These are phyloP conservation scores for Tetranychus urticae DNA, from an alignment of 1,140 invertebrate species.

Conservation along the genomic window DNA sequence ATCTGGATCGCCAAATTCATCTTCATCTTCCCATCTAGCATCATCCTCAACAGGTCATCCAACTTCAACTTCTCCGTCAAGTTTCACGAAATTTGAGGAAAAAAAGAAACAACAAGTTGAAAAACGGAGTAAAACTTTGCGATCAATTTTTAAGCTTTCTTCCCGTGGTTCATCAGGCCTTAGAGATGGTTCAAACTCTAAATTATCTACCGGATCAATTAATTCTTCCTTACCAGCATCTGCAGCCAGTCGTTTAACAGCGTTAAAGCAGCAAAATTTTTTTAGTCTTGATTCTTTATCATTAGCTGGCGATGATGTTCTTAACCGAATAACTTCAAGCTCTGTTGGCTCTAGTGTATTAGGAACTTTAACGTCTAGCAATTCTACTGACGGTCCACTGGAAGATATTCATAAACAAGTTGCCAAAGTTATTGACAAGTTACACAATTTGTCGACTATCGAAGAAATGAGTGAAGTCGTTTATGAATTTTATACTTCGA, in stretches of 20 bases:
- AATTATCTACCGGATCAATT: not conserved
- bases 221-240: not conserved
- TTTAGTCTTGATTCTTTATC: conserved; percentile 4
- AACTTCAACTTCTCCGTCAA: conserved; percentile 9
- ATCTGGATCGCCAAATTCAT: not conserved
- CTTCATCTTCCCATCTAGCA: not conserved
- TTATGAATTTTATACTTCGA: conserved; percentile 68
- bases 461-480: conserved; percentile 70
- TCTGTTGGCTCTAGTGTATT: too few relatives aligned
- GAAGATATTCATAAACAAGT: conserved; percentile 10
- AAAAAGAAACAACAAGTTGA: conserved; percentile 58
- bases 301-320: conserved; percentile 3
- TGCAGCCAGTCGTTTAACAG: not conserved
- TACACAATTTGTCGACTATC: conserved; percentile 24
- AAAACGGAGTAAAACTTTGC: conserved; percentile 50
- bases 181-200: conserved; percentile 9
- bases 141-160: conserved; percentile 41
- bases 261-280: not conserved
- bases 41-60: not conserved
- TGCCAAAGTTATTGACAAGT: conserved; percentile 16
- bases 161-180: conserved; percentile 27
- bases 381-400: not conserved
- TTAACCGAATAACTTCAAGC: not conserved
- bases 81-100: conserved; percentile 60
- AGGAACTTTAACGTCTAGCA: too few relatives aligned